A percentile compares a stretch with the other conserved stretches of the same genome.
These are phyloP conservation scores for Caenorhabditis sinica DNA, from an alignment of 2,888 invertebrate genomes.

Conservation along the genomic window DNA sequence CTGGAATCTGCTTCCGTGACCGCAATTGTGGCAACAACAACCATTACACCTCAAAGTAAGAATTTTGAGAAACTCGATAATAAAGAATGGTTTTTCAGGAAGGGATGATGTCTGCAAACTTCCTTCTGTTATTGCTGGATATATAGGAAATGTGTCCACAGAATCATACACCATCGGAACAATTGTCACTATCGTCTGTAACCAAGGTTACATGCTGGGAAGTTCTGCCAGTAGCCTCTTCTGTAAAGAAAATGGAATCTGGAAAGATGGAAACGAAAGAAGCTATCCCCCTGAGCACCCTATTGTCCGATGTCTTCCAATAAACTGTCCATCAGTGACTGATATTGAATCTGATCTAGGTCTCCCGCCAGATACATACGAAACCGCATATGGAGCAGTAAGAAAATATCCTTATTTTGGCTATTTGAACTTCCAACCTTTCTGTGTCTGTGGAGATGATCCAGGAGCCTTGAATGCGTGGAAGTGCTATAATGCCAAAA, in stretches of 20 bases:
- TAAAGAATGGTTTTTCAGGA: not conserved
- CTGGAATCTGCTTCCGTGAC: not conserved
- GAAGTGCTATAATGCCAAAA: conserved; percentile 34
- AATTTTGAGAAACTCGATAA: not conserved
- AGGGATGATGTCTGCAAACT: conserved; percentile 14
- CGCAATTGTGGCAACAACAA: not conserved
- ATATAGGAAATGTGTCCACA: conserved; percentile 1
- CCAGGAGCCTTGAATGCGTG: not conserved
- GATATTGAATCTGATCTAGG: not conserved
- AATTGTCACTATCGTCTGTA: conserved; percentile 1
- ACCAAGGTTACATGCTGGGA: not conserved
- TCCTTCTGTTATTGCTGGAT: conserved; percentile 19
- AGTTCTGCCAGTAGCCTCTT: not conserved
- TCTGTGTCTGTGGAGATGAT: conserved; percentile 54
- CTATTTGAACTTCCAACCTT: conserved; percentile 7
- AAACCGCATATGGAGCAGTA: conserved; percentile 8
- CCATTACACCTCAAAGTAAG: not conserved
- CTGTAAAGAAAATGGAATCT: conserved; percentile 4
- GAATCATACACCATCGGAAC: conserved; percentile 12
- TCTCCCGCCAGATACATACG: not conserved
- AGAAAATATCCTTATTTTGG: conserved; percentile 6
- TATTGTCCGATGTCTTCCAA: not conserved
- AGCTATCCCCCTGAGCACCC: not conserved
- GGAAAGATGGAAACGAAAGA: not conserved
- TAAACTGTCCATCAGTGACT: conserved; percentile 13